These are phyloP conservation scores for Sycophila texana DNA, from an alignment of 2,888 invertebrate species.

Conservation along the genomic window DNA sequence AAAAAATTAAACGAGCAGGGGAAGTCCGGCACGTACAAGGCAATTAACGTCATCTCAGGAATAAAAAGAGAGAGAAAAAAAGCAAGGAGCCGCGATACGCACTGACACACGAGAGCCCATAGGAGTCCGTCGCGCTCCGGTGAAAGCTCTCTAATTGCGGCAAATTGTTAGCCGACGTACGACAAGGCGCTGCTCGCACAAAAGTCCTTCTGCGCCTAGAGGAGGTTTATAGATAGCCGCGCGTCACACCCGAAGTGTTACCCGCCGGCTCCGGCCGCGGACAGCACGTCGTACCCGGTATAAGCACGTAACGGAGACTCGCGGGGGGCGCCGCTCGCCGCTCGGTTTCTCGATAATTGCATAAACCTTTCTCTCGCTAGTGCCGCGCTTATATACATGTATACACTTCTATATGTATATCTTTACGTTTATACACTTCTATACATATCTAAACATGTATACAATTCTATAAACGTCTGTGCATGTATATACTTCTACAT, in stretches of 20 bases:
- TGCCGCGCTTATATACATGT: background rate
- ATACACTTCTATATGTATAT: no score
- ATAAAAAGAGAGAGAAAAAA: background rate
- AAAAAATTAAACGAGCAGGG: background rate
- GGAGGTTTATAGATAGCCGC: background rate
- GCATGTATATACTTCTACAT: no score
- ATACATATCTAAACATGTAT: no score
- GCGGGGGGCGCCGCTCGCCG: conserved; percentile 35
- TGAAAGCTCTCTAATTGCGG: conserved; percentile 46
- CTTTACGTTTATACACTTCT: no score
- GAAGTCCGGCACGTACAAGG: background rate
- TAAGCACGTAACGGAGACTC: conserved; percentile 23
- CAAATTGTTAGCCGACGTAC: conserved; percentile 45
- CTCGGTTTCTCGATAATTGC: conserved; percentile 55
- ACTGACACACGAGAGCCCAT: background rate
- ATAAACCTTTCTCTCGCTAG: conserved; percentile 50
- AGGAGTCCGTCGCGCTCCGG: conserved; percentile 15
- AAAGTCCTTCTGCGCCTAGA: conserved; percentile 32
- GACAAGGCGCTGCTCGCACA: conserved; percentile 5
- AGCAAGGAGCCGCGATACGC: background rate
- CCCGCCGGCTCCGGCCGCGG: conserved; percentile 24
- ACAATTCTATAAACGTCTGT: no score
- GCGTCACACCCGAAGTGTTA: conserved; percentile 42
- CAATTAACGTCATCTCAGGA: conserved; percentile 38
- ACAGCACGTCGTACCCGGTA: background rate